Evolutionary conservation across 1,140 invertebrate species (phyloP).

Genomic region (Physella acuta): DNA sequence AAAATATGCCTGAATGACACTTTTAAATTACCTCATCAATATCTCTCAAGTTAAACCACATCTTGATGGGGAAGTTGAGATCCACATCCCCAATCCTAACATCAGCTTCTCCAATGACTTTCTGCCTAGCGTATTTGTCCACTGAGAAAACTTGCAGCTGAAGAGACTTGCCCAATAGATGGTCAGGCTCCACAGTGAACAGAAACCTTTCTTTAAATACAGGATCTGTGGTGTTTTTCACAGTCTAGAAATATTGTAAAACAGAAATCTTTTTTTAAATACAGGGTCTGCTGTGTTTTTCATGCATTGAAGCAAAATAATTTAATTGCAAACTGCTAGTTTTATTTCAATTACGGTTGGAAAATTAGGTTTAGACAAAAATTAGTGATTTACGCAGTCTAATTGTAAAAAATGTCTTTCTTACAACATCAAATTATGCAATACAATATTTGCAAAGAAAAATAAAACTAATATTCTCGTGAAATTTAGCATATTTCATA

Average conservation of each 20-base stretch:
- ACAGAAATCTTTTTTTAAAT: constrained; percentile 76
- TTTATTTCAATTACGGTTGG: too few relatives aligned
- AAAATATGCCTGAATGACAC: too few relatives aligned
- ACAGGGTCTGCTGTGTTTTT: constrained; percentile 70
- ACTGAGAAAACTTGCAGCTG: constrained; percentile 68
- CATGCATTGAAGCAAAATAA: too few relatives aligned
- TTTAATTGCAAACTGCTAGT: too few relatives aligned
- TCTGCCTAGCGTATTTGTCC: constrained; percentile 67
- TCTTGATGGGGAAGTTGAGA: constrained; percentile 65
- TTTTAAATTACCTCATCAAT: constrained; percentile 71
- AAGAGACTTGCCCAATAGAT: constrained; percentile 61
- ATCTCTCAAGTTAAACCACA: constrained; percentile 69
- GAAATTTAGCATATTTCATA: too few relatives aligned
- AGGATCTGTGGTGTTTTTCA: constrained; percentile 69
- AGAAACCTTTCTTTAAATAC: constrained; percentile 76
- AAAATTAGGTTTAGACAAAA: too few relatives aligned
- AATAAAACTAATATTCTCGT: too few relatives aligned
- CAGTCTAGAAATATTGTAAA: too few relatives aligned
- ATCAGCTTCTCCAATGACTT: constrained; percentile 70
- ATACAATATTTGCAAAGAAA: too few relatives aligned
- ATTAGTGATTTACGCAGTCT: too few relatives aligned
- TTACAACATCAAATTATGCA: too few relatives aligned
- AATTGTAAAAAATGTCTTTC: too few relatives aligned
- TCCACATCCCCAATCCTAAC: constrained; percentile 67
- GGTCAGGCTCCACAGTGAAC: constrained; percentile 68